Evolutionary conservation across 2,797 vertebrate species (phyloP), one percentile per base, ranked within the genome.

Genomic region (Myotis myotis): DNA sequence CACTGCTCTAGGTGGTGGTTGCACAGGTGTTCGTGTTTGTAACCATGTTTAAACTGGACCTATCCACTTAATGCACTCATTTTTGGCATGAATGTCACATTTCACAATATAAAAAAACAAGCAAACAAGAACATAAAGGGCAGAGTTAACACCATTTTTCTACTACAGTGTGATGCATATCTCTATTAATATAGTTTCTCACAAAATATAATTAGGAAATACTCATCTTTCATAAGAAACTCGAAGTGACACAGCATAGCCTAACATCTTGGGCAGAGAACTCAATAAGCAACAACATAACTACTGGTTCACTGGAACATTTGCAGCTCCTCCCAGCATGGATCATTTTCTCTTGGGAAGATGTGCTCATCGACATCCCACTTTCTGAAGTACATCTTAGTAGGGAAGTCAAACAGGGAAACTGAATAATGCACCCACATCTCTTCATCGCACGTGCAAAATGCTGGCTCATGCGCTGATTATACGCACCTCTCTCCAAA

Each of bases 341-440:
- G 66, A 62, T 96, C 75, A 49, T 83, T 53, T 83, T 82, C 88
- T 78, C 36, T 55, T 17, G 22, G 74, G 79, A 76, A 76, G 83
- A 87, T 44, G 49, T 22, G 47, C 71, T 93, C 91, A 86, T 83
- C 5, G 4, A 57, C 85, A 86, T 68, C 86, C 71, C 88, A 72
- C 90, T 92, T 94, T 83, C 76, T 90, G 87, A 95, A 89, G 62
- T 72, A 57, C 80, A 36, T 88, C 85, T 78, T 36, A 10, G 49
- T 22, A 53, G 38, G 51, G 53, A 93, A 83, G 75, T 95, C 70
- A 84, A 88, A 85, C 30, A 49, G 89, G 91, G 91, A 96, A 92
- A 62, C 86, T 89, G 96, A 95, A 96, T 91, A 94, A 96, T 81
- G 91, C 91, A 96, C 93, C 91, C 94, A 91, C 96, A 95, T 95